Evolutionary conservation across 1,140 invertebrate species (phyloP).

Genomic region (Drosophila equinoxialis): DNA sequence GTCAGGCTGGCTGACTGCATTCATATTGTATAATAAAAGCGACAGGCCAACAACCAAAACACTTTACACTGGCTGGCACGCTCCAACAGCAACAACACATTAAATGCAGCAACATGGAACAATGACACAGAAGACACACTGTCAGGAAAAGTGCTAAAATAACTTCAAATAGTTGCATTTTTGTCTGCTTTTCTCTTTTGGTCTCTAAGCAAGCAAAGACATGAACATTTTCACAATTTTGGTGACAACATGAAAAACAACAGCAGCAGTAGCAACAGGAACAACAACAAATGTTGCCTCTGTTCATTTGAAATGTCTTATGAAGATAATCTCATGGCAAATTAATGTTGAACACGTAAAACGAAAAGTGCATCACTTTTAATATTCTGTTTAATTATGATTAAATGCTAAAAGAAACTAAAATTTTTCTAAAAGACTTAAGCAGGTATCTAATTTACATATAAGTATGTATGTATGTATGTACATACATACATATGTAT

Average conservation of each 20-base stretch:
- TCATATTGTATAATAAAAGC: slow-evolving; percentile 56
- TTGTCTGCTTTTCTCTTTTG: slow-evolving; percentile 17
- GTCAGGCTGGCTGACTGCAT: slow-evolving; percentile 25
- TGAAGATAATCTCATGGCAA: slow-evolving; percentile 63
- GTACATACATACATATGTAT: no score
- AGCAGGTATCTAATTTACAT: background rate
- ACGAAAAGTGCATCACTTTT: slow-evolving; percentile 62
- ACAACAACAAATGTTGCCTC: slow-evolving; percentile 21
- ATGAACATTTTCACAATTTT: slow-evolving; percentile 50
- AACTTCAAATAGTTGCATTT: slow-evolving; percentile 71
- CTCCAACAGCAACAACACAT: slow-evolving; percentile 47
- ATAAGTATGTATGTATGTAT: background rate
- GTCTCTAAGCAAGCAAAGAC: slow-evolving; percentile 41
- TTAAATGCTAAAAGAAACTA: slow-evolving; percentile 33
- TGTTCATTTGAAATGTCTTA: slow-evolving; percentile 41
- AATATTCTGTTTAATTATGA: slow-evolving; percentile 54
- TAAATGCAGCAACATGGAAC: slow-evolving; percentile 49
- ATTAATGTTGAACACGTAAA: slow-evolving; percentile 77
- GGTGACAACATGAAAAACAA: background rate
- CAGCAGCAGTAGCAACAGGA: background rate
- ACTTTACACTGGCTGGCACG: slow-evolving; percentile 61
- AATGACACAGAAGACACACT: slow-evolving; percentile 72
- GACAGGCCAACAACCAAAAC: slow-evolving; percentile 55
- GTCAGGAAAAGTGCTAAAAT: slow-evolving; percentile 74
- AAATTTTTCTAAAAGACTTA: background rate